Evolutionary conservation across 2,888 invertebrate genomes (phyloP), one percentile per base, ranked within the genome.

Genomic region (Epiblema foenella): DNA sequence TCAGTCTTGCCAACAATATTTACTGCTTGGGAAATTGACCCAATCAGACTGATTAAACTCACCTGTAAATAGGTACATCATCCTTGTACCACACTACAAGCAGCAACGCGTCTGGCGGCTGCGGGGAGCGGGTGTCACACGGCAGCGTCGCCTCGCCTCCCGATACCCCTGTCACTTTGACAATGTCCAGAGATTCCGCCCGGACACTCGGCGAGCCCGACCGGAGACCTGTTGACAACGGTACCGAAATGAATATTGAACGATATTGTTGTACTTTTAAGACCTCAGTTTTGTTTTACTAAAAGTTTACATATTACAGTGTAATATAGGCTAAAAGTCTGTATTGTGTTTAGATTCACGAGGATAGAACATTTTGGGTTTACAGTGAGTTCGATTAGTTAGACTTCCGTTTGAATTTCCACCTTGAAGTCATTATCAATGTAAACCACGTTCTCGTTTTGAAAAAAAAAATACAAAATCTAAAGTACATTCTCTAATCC

Each of bases 81-180:
- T 97, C 97, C 88, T 97, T 97, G 89, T 98, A 98, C 98, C 98
- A 98, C 66, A 98, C 97, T 80, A 98, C 97, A 65, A 98, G 95
- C 59, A 97, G 95, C 73, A 97, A 95, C 74, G 96, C 95, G 90
- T 98, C 98, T 79, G 97, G 96, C 56, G 95, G 94, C 77, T 95
- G 94, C 65, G 96, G 95, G 58, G 97, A 95, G 77, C 95, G 95
- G 78, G 98, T 96, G 94, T 98, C 97, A 91, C 98, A 98, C 46
- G 98, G 97, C 78, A 98, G 94, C 80, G 96, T 95, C 68, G 97
- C 97, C 79, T 96, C 96, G 74, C 96, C 97, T 78, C 96, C 96
- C 74, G 97, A 95, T 83, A 98, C 95, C 24, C 96, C 96, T 78
- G 95, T 95, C 79, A 96, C 95, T 81, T 95, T 94, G 72, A 93